Evolutionary conservation across 2,888 invertebrate genomes (phyloP), one percentile per base, ranked within the genome.

Genomic region (Polia nebulosa): DNA sequence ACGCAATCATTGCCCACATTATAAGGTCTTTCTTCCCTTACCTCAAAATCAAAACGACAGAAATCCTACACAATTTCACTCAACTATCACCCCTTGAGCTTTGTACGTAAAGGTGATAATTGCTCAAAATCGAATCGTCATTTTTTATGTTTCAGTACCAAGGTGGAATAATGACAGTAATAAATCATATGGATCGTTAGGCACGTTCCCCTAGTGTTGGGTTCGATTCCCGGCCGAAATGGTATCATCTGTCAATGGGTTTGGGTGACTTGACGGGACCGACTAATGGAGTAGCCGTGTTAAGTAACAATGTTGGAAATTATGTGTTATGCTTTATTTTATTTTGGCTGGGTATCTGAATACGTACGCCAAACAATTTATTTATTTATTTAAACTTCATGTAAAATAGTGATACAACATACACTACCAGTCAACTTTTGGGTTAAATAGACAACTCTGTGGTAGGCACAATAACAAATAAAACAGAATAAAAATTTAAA

Each of bases 111-210:
- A 73, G 70, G 29, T 67, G 57, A 72, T 56, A 71, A 59, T 76
- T 0, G 8, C n/a, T 36, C 55, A 61, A 39, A 22, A 56, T 32
- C 17, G 44, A 72, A 76, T 77, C 72, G 88, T 87, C 87, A 91
- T 93, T 90, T 90, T 90, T 91, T 85, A 74, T 90, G 79, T 92
- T 92, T 87, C 82, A 76, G 77, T 87, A 82, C 84, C 83, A 82
- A 81, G 78, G 81, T 82, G 84, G 84, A 88, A 89, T 94, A 95
- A 95, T 95, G 95, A 95, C 92, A 94, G 94, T 94, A 94, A 95
- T 95, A 95, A 95, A 95, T 95, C 95, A 95, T 95, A 95, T 89
- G 95, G 94, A 92, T 95, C 95, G 94, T 95, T 95, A 95, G 92
- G 89, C 92, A 88, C 90, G 92, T 90, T 93, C 94, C 95, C 94